Base-by-base conservation (phyloP, 2,888 invertebrate species). In the Ceramica pisi region DNA sequence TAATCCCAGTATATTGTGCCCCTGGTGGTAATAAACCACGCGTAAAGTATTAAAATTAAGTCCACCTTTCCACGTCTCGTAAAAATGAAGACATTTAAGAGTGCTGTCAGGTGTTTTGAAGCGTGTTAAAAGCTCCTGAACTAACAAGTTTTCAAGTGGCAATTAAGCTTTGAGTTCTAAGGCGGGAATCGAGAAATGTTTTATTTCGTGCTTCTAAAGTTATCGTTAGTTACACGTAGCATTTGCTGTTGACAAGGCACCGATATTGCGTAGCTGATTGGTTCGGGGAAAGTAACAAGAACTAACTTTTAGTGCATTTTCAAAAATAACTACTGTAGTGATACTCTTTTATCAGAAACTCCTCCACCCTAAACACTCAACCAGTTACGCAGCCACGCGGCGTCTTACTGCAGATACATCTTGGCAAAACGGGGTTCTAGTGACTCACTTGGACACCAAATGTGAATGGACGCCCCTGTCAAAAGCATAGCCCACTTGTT, bases 21-120 rank as follows among this genome's bases (percentile, higher is more conserved):
- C 79, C 35, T 19, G 75, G 35, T 59, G 35, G 44, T 10, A 72
- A 53, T 75, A 79, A 71, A 71, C 14, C 19, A 60, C 60, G 53
- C 35, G 46, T 21, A 48, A 60, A 55, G 60, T 60, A 48, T 69
- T 56, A 35, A 50, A 50, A 56, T 70, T 41, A 48, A 48, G 35
- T 5, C 7, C 21, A n/a, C 1, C 16, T 70, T 61, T 56, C 41
- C 71, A 59, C 59, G 55, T 70, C 35, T 55, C 57, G n/a, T 60
- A 56, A 69, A 74, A 68, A 69, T 55, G 0, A 48, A 50, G 35
- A 56, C 56, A 53, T 76, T 51, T 35, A 50, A 38, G 44, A 16
- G 7, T 21, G 26, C 21, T 35, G 23, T 44, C 23, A 51, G 48
- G 19, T 44, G 35, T 31, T 69, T 48, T 14, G 14, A 38, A 51